These are phyloP conservation scores for Gadopsis bispinosus DNA, from an alignment of 2,797 vertebrate genomes.

Conservation along the genomic window DNA sequence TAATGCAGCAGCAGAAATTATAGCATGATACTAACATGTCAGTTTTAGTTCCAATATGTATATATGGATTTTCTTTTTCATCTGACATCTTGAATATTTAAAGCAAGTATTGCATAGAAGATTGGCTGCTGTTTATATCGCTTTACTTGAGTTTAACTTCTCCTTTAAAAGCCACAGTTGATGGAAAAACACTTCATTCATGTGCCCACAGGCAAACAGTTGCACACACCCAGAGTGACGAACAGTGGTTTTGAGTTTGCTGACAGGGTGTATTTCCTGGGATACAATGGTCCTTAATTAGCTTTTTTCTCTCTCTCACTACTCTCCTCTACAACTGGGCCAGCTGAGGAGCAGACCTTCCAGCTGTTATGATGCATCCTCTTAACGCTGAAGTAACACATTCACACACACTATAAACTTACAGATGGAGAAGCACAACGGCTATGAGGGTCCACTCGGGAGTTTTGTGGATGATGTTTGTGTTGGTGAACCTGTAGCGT, in stretches of 20 bases:
- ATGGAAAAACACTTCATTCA: background rate
- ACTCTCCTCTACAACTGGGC: background rate
- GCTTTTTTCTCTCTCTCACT: background rate
- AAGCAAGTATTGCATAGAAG: background rate
- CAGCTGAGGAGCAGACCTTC: background rate
- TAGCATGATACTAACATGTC: background rate
- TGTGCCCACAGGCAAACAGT: constrained; percentile 14
- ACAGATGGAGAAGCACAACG: constrained; percentile 83
- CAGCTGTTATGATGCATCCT: background rate
- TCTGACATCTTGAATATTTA: background rate
- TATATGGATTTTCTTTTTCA: background rate
- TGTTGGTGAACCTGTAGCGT: constrained; percentile 80
- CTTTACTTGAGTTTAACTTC: background rate
- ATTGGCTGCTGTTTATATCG: background rate
- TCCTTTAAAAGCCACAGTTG: background rate
- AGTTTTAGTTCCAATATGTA: background rate
- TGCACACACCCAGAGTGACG: constrained; percentile 15
- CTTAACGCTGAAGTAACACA: background rate
- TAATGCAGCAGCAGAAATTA: background rate
- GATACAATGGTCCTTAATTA: constrained; percentile 56
- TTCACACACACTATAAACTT: constrained; percentile 64
- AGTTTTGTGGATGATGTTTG: constrained; percentile 84
- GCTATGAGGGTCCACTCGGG: constrained; percentile 86
- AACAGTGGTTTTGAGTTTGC: constrained; percentile 47
- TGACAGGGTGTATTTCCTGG: constrained; percentile 32